A percentile compares a stretch with the other conserved stretches of the same genome.
These are phyloP conservation scores for Aegypius monachus DNA, from an alignment of 2,113 vertebrate species.

Conservation along the genomic window DNA sequence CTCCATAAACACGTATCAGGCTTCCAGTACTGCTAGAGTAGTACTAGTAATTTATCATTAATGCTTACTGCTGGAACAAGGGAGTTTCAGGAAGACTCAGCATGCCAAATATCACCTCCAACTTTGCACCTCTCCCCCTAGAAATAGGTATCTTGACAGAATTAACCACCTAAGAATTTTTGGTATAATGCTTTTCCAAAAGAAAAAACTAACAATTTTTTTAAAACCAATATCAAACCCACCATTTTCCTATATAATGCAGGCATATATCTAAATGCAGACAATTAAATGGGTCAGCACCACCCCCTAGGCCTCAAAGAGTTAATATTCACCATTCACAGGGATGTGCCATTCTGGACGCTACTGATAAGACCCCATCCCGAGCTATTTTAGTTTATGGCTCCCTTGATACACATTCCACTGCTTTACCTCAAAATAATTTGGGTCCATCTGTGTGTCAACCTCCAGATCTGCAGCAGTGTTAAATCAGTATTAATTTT, in stretches of 20 bases:
- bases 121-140: not conserved
- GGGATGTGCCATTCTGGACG: not conserved
- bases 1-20: not conserved
- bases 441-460: not conserved
- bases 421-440: not conserved
- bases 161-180: not conserved
- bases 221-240: not conserved
- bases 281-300: not conserved
- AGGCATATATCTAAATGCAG: not conserved
- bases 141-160: not conserved
- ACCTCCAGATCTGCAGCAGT: not conserved
- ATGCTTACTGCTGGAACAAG: not conserved
- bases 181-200: not conserved
- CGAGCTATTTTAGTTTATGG: not conserved
- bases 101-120: not conserved
- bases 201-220: not conserved
- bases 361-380: not conserved
- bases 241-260: not conserved
- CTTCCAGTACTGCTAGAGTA: not conserved
- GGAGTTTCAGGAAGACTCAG: not conserved
- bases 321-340: not conserved
- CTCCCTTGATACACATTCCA: not conserved
- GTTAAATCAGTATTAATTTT: not conserved
- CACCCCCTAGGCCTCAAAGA: not conserved
- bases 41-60: not conserved